Conservation (phyloP, 2,797 vertebrate species). For the Euthynnus affinis region DNA sequence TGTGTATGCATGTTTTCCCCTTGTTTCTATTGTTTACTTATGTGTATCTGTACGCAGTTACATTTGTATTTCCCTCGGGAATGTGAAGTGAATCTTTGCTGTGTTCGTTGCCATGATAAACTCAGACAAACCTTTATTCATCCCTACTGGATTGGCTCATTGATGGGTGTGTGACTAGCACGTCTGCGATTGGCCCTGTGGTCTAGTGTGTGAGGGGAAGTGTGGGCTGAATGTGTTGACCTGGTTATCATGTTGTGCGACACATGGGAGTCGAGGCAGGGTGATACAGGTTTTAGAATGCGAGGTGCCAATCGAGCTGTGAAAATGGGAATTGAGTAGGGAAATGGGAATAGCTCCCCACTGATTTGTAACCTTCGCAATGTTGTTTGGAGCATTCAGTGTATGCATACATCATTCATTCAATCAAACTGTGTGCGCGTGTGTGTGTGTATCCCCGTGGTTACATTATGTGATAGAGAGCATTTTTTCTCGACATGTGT, state of each 20-base stretch:
- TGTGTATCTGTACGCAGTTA: neutral
- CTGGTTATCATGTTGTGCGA: conserved; percentile 69
- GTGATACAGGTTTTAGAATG: conserved; percentile 73
- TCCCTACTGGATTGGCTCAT: conserved; percentile 15
- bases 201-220: conserved; percentile 27
- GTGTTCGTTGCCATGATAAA: conserved; percentile 21
- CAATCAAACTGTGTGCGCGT: conserved; percentile 54
- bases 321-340: conserved; percentile 85
- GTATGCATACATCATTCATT: conserved; percentile 75
- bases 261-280: conserved; percentile 48
- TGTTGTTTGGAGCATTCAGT: conserved; percentile 73
- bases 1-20: neutral
- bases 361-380: conserved; percentile 72
- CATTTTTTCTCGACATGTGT: conserved; percentile 37
- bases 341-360: conserved; percentile 82
- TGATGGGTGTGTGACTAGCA: conserved; percentile 20
- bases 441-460: conserved; percentile 38
- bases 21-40: neutral
- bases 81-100: conserved; percentile 1
- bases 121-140: conserved; percentile 22
- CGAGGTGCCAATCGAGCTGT: conserved; percentile 84
- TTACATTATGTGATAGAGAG: conserved; percentile 53
- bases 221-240: conserved; percentile 63
- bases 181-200: conserved; percentile 40
- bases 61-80: neutral